Evolutionary conservation across 2,113 vertebrate species (phyloP).

Genomic region (Tinamus guttatus): DNA sequence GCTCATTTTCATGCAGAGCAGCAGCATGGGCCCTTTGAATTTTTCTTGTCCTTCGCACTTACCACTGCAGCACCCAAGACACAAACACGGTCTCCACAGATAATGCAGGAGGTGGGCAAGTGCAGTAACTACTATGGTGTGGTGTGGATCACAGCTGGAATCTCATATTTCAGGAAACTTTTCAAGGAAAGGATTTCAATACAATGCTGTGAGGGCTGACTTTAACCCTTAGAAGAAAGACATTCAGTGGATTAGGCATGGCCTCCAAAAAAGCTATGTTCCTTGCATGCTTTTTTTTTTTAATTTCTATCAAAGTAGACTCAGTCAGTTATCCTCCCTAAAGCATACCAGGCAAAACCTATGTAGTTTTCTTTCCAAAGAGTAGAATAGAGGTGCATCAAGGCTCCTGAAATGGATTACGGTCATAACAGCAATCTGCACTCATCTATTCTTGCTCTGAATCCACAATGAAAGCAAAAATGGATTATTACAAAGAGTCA

Average conservation of each 20-base stretch:
- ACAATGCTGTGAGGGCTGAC: background rate
- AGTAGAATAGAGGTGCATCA: background rate
- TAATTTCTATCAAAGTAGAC: background rate
- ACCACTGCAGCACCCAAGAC: background rate
- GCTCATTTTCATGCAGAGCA: background rate
- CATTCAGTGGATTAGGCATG: background rate
- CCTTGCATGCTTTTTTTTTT: background rate
- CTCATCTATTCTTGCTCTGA: background rate
- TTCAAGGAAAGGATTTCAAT: background rate
- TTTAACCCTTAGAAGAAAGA: background rate
- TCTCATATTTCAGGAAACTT: background rate
- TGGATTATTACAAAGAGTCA: accelerated
- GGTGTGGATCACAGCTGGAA: background rate
- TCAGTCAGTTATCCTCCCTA: background rate
- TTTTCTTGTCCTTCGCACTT: background rate
- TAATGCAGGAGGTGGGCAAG: background rate
- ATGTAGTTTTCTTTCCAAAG: background rate
- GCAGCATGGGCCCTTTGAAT: conserved; percentile 15
- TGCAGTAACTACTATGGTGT: background rate
- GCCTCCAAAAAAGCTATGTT: background rate
- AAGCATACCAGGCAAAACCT: background rate
- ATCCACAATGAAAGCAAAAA: background rate
- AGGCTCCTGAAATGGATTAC: background rate
- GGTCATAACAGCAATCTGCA: background rate
- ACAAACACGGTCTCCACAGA: background rate